phyloP scores from a whole-genome alignment of 2,888 invertebrate species.

The Netelia fuscicornis region DNA sequence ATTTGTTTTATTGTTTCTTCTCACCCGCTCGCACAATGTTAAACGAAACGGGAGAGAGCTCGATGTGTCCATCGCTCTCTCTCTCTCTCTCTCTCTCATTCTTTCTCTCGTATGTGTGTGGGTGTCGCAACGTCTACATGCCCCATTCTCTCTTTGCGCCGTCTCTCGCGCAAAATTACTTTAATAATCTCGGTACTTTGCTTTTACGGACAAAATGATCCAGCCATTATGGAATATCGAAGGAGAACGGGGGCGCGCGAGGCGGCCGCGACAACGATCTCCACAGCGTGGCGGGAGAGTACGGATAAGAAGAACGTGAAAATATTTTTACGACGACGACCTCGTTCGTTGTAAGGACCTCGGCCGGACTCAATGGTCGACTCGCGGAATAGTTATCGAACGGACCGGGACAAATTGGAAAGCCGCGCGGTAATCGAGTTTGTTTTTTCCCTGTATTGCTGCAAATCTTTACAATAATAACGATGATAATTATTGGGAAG shows the following conservation, averaged over 20 bases:
- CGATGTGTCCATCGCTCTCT: too few relatives aligned
- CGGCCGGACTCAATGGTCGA: neutral
- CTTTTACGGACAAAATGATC: slow-evolving; percentile 53
- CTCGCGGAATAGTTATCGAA: slow-evolving; percentile 2
- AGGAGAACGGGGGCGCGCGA: slow-evolving; percentile 6
- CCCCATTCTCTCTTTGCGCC: neutral
- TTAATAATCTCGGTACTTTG: slow-evolving; percentile 34
- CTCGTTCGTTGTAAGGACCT: slow-evolving; percentile 22
- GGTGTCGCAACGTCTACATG: slow-evolving; percentile 39
- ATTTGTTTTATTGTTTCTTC: neutral
- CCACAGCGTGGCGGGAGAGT: neutral
- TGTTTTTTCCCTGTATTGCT: neutral
- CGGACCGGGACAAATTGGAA: slow-evolving; percentile 43
- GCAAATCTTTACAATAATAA: neutral
- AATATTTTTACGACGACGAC: slow-evolving; percentile 34
- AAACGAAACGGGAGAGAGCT: too few relatives aligned
- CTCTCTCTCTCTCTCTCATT: too few relatives aligned
- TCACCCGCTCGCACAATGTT: neutral
- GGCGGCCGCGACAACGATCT: slow-evolving; percentile 18
- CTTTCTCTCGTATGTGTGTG: slow-evolving; percentile 9
- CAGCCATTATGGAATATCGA: slow-evolving; percentile 24
- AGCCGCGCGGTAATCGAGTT: slow-evolving; percentile 9
- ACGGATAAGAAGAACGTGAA: slow-evolving; percentile 15
- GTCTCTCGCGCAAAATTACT: slow-evolving; percentile 44
- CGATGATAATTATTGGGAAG: neutral